Conservation (phyloP, 2,888 invertebrate species). For the Masnerella sp. region DNA sequence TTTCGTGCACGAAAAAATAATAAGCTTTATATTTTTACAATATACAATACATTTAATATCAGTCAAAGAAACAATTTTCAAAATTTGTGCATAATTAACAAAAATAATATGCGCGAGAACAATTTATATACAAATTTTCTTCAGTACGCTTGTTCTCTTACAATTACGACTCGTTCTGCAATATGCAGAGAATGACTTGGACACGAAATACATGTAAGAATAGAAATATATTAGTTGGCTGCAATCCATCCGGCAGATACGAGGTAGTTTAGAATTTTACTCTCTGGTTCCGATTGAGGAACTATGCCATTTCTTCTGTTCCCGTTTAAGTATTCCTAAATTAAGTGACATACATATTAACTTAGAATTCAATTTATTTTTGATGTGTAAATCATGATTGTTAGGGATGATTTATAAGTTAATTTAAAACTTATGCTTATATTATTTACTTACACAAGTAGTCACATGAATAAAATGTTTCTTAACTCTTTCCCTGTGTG, state of each 20-base stretch:
- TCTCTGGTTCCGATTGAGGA: conserved; percentile 80
- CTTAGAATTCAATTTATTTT: no score
- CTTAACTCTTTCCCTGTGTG: no score
- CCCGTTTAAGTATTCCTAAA: conserved; percentile 76
- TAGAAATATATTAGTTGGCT: conserved; percentile 69
- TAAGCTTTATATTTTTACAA: conserved; percentile 4
- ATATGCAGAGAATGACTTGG: conserved; percentile 69
- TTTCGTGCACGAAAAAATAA: conserved; percentile 22
- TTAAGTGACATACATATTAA: no score
- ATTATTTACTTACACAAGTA: no score
- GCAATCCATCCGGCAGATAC: conserved; percentile 80
- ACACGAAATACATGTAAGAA: conserved; percentile 61
- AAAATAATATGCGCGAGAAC: conserved; percentile 22
- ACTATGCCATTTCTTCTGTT: conserved; percentile 74
- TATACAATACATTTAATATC: conserved; percentile 7
- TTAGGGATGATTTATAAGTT: no score
- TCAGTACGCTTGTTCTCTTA: conserved; percentile 42
- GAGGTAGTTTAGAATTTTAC: conserved; percentile 80
- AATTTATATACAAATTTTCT: conserved; percentile 31
- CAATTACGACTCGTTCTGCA: conserved; percentile 64
- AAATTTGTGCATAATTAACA: not conserved
- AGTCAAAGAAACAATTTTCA: conserved; percentile 30
- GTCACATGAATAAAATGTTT: no score
- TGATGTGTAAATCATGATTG: no score
- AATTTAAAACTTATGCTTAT: no score